Evolutionary conservation across 2,797 vertebrate species (phyloP).

Genomic region (Borostomias antarcticus): DNA sequence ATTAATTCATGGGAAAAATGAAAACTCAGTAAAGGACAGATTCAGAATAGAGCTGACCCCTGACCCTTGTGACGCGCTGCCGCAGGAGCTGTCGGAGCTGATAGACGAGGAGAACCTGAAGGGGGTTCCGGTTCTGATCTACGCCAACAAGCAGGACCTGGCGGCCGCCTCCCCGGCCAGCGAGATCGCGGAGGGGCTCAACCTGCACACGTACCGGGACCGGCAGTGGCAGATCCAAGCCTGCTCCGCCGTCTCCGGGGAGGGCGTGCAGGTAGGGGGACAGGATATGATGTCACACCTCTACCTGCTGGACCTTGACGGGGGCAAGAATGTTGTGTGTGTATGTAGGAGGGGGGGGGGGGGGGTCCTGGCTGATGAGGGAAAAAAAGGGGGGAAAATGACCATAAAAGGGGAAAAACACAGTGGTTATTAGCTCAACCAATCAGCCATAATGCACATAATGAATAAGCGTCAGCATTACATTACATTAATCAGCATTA

Average conservation of each 20-base stretch:
- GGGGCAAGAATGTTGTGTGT: slow-evolving; percentile 78
- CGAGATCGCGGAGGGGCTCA: slow-evolving; percentile 86
- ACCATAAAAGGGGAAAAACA: slow-evolving; percentile 61
- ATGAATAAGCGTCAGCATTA: too few species aligned
- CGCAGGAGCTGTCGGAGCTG: slow-evolving; percentile 85
- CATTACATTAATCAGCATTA: too few species aligned
- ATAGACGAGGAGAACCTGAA: slow-evolving; percentile 82
- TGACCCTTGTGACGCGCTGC: not conserved
- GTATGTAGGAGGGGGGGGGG: too few species aligned
- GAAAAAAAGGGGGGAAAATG: too few species aligned
- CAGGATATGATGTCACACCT: slow-evolving; percentile 69
- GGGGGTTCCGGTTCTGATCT: slow-evolving; percentile 85
- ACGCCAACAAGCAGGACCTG: slow-evolving; percentile 91
- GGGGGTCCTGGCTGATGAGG: too few species aligned
- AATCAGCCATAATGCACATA: too few species aligned
- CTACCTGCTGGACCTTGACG: slow-evolving; percentile 74
- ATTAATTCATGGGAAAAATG: too few species aligned
- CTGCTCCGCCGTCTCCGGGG: slow-evolving; percentile 87
- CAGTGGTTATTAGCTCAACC: too few species aligned
- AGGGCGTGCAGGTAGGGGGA: slow-evolving; percentile 85
- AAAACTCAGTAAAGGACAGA: too few species aligned
- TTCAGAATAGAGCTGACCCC: not conserved
- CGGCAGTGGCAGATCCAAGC: slow-evolving; percentile 91
- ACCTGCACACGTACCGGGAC: slow-evolving; percentile 87
- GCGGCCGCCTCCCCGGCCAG: slow-evolving; percentile 82